These are phyloP conservation scores for Sarcophaga carnaria DNA, from an alignment of 2,888 invertebrate species.

Conservation along the genomic window DNA sequence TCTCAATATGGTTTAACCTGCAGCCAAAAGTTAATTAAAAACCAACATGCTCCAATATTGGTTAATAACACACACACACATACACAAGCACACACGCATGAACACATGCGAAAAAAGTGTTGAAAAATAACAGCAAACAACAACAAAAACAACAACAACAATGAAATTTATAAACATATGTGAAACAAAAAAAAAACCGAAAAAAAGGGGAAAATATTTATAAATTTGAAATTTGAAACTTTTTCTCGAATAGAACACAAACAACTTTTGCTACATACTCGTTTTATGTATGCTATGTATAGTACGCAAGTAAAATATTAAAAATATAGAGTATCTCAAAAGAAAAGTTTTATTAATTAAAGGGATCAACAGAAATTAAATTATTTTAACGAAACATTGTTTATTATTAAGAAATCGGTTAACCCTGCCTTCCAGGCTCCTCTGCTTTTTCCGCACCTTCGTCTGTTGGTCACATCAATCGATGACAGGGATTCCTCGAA, in stretches of 20 bases:
- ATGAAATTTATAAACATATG: not conserved
- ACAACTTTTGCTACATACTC: too few species aligned
- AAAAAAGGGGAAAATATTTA: not conserved
- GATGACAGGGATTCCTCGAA: too few species aligned
- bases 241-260: slow-evolving; percentile 10
- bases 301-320: too few species aligned
- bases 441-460: too few species aligned
- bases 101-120: not conserved
- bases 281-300: too few species aligned
- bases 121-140: not conserved
- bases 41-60: slow-evolving; percentile 79
- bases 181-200: not conserved
- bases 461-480: too few species aligned
- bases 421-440: too few species aligned
- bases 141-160: not conserved
- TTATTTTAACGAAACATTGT: too few species aligned
- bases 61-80: slow-evolving; percentile 64
- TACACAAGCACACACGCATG: slow-evolving; percentile 4
- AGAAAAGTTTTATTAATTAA: too few species aligned
- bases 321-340: too few species aligned
- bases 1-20: slow-evolving; percentile 80
- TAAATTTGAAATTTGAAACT: slow-evolving; percentile 52
- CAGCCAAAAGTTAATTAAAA: slow-evolving; percentile 82
- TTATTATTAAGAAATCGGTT: too few species aligned
- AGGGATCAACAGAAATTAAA: too few species aligned